Evolutionary conservation across 2,113 vertebrate genomes (phyloP), one percentile per base, ranked within the genome.

Genomic region (Suricata suricatta): DNA sequence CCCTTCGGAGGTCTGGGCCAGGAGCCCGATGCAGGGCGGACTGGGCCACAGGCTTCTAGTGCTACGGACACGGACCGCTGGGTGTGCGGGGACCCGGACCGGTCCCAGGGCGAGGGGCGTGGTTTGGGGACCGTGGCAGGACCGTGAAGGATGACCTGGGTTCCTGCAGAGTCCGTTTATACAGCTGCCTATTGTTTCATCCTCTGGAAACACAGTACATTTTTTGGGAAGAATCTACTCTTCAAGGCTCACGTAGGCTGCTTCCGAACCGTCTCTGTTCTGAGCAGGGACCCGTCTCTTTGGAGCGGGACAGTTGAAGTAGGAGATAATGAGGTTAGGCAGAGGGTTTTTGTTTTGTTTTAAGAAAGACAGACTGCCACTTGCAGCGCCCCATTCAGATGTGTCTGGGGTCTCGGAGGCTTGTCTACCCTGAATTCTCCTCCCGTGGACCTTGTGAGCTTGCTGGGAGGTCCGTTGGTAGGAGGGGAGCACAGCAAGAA

Each of bases 141-240:
- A 1, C 27, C 25, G 2, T 29, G 31, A 69, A 63, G 69, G 71
- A 11, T 0, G 27, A 77, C 38, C n/a, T 21, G 60, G 35, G 25
- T 31, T 33, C n/a, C 27, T 25, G 63, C 63, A 64, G 25, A 5
- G 27, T 27, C 27, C 63, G 14, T 31, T n/a, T 14, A 25, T 27
- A 9, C 0, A 35, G 44, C 8, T 27, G 14, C 83, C 88, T 50
- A 23, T 25, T 23, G 35, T 6, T 29, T n/a, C 21, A 25, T 29
- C 25, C 15, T 47, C 0, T 1, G 14, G 7, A 9, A 3, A 27
- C 27, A 66, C 8, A 41, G 4, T 0, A 2, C 27, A 1, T 27
- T 29, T 60, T 60, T 23, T 1, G 4, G 16, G 1, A 47, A 0
- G 3, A 38, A 0, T 7, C 6, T 19, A 7, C 52, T 16, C 12